phyloP scores from a whole-genome alignment of 2,888 invertebrate species.

The Euphydryas editha region DNA sequence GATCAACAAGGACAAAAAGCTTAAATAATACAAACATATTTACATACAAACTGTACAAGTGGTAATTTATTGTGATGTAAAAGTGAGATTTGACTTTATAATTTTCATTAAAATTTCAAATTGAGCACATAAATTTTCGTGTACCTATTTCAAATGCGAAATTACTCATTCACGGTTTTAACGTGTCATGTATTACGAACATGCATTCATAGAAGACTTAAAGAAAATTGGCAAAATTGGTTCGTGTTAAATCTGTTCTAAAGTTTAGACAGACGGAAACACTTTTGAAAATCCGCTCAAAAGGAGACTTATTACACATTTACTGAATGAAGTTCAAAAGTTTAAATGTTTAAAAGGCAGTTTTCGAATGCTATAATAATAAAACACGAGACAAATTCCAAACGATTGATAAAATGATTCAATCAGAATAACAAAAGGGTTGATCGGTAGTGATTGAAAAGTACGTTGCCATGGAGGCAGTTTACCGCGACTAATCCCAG shows the following conservation, averaged over 20 bases:
- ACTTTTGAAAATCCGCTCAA: constrained; percentile 27
- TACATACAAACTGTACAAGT: background rate
- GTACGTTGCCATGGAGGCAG: constrained; percentile 54
- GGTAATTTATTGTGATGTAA: constrained; percentile 10
- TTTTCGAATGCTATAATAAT: constrained; percentile 33
- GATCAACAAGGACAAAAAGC: constrained; percentile 10
- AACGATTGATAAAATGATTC: constrained; percentile 50
- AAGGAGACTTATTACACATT: constrained; percentile 34
- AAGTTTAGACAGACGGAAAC: constrained; percentile 26
- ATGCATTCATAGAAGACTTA: constrained; percentile 22
- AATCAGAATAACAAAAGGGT: constrained; percentile 62
- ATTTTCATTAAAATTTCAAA: constrained; percentile 16
- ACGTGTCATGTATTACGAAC: constrained; percentile 21
- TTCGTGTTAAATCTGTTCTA: constrained; percentile 19
- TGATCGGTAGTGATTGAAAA: constrained; percentile 57
- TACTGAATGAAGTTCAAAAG: constrained; percentile 34
- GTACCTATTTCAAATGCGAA: constrained; percentile 17
- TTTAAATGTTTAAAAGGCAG: constrained; percentile 36
- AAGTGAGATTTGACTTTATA: constrained; percentile 5
- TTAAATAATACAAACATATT: constrained; percentile 1
- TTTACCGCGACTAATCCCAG: constrained; percentile 70
- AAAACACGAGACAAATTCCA: constrained; percentile 31
- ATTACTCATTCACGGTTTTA: constrained; percentile 25
- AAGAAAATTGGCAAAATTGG: constrained; percentile 27
- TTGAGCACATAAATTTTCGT: constrained; percentile 11